Percentiles rank a stretch among this genome's conserved stretches.
phyloP scores from a whole-genome alignment of 1,140 invertebrate species.

The Holcopasites calliopsidis region DNA sequence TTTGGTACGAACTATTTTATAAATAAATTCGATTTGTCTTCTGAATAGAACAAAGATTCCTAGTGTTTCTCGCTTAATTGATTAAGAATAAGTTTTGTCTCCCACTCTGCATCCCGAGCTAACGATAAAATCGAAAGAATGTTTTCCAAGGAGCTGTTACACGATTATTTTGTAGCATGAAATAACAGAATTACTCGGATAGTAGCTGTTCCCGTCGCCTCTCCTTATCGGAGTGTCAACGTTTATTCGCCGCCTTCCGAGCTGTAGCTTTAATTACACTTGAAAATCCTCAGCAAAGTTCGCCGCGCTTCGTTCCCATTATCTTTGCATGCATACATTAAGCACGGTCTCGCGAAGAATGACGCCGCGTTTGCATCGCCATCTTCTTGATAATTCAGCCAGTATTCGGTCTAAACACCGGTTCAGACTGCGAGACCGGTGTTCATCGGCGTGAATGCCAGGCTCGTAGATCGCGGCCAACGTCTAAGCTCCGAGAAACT shows the following conservation, averaged over 20 bases:
- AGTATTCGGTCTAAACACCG: slow-evolving; percentile 8
- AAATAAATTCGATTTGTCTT: no score
- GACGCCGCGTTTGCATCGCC: neutral
- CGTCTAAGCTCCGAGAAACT: slow-evolving; percentile 63
- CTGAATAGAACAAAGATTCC: no score
- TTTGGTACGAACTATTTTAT: no score
- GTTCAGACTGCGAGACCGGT: slow-evolving; percentile 39
- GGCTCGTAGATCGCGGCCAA: slow-evolving; percentile 22
- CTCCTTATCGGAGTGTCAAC: neutral
- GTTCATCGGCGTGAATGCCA: slow-evolving; percentile 23
- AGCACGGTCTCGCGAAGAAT: slow-evolving; percentile 15
- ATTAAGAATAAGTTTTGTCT: no score
- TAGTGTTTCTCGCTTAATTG: no score
- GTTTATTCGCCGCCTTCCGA: neutral
- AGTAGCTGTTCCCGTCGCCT: neutral
- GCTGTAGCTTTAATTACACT: slow-evolving; percentile 2
- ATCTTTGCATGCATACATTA: slow-evolving; percentile 19
- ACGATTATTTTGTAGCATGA: neutral
- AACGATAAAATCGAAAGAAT: no score
- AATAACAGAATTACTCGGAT: neutral
- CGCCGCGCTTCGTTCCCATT: neutral
- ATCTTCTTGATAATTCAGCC: slow-evolving; percentile 41
- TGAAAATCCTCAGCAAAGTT: neutral
- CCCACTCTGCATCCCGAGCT: no score
- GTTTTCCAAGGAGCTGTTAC: no score